These are phyloP conservation scores for Xanthia togata DNA, from an alignment of 2,888 invertebrate genomes.

Conservation along the genomic window DNA sequence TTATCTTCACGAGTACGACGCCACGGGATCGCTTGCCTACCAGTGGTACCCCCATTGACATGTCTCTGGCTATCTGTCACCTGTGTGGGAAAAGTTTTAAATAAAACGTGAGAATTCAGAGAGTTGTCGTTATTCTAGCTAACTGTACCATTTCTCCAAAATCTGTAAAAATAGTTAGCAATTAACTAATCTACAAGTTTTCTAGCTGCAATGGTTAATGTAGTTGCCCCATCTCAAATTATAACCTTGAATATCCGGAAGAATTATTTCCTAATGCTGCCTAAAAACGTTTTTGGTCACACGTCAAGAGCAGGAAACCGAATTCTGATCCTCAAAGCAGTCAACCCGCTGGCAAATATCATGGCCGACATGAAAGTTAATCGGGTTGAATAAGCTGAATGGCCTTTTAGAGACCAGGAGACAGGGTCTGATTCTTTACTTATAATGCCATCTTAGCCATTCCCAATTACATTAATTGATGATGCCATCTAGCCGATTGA, in stretches of 20 bases:
- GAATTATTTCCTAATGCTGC: background rate
- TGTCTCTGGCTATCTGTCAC: conserved; percentile 25
- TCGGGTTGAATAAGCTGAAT: background rate
- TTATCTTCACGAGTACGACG: conserved; percentile 42
- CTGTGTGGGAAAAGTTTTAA: conserved; percentile 26
- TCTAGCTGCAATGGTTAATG: background rate
- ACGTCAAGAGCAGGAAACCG: background rate
- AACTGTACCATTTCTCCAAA: background rate
- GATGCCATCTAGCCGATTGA: background rate
- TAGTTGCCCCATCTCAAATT: background rate
- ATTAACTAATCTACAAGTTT: background rate
- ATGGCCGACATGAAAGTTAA: no score
- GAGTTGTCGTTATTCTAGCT: conserved; percentile 4
- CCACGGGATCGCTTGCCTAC: conserved; percentile 37
- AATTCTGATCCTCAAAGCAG: background rate
- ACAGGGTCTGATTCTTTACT: background rate
- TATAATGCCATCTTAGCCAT: background rate
- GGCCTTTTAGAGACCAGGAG: background rate
- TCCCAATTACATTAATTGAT: background rate
- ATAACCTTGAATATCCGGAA: background rate
- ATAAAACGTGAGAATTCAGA: conserved; percentile 32
- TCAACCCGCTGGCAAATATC: background rate
- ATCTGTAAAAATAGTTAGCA: background rate
- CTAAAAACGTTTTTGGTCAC: background rate
- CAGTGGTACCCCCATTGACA: conserved; percentile 53